These are phyloP conservation scores for Myotis pilosus DNA, from an alignment of 2,797 vertebrate species.

Conservation along the genomic window DNA sequence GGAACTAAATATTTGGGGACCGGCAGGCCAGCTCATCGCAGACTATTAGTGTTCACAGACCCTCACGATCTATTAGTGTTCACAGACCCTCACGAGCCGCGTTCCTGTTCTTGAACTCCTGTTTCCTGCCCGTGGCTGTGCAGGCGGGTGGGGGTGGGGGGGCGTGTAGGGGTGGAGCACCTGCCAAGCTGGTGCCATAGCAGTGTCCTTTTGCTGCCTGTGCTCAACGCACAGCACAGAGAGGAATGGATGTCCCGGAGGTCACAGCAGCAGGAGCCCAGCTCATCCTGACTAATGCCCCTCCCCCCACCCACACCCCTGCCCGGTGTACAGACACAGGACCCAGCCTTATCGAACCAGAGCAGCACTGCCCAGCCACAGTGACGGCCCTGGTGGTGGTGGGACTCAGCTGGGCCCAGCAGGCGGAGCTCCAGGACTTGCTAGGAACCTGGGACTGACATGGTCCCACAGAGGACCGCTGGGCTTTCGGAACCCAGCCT, in stretches of 20 bases:
- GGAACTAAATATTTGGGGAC: neutral
- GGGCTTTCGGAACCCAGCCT: accelerated
- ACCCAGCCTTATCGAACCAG: neutral
- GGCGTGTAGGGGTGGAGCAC: no score
- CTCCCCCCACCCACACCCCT: accelerated
- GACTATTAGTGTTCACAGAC: accelerated
- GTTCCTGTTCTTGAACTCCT: accelerated
- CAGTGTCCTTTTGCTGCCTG: neutral
- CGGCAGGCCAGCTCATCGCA: accelerated
- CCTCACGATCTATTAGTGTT: accelerated
- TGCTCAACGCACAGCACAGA: accelerated
- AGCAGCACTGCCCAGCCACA: neutral
- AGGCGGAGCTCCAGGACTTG: neutral
- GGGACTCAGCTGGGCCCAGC: neutral
- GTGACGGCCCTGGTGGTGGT: neutral
- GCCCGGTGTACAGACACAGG: neutral
- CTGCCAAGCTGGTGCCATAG: accelerated
- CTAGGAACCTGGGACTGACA: neutral
- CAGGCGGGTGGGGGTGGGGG: accelerated
- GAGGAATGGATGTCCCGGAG: accelerated
- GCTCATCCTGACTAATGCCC: accelerated
- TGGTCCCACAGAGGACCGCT: neutral
- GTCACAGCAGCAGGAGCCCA: neutral
- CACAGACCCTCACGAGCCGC: accelerated
- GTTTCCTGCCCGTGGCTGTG: accelerated